phyloP scores from a whole-genome alignment of 2,888 invertebrate genomes.

The Encarsia formosa region DNA sequence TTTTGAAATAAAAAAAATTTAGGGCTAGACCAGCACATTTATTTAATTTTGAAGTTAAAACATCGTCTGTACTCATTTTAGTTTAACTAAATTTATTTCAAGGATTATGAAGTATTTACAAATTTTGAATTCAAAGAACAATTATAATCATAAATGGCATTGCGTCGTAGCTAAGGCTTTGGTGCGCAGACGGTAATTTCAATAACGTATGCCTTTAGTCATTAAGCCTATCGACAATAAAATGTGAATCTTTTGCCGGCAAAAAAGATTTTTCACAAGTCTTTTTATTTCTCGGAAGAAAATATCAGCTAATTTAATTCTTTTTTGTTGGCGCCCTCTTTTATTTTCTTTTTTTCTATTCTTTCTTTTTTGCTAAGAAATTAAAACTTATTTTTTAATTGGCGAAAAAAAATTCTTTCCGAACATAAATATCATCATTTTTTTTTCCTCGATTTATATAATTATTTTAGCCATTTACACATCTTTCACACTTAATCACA shows the following conservation, averaged over 20 bases:
- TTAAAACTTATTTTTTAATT: too few relatives aligned
- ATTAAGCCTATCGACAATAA: conserved; percentile 23
- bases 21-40: too few relatives aligned
- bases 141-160: conserved; percentile 26
- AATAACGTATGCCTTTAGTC: conserved; percentile 11
- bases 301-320: conserved; percentile 18
- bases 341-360: conserved; percentile 15
- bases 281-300: conserved; percentile 12
- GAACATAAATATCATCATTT: background rate
- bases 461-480: conserved; percentile 7
- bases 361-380: too few relatives aligned
- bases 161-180: conserved; percentile 27
- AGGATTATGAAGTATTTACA: too few relatives aligned
- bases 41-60: too few relatives aligned
- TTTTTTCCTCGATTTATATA: background rate
- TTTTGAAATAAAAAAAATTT: too few relatives aligned
- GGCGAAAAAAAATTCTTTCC: conserved; percentile 17
- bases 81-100: too few relatives aligned
- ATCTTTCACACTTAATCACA: conserved; percentile 14
- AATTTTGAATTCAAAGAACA: conserved; percentile 22
- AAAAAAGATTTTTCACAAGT: conserved; percentile 14
- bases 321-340: conserved; percentile 5
- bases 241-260: conserved; percentile 13
- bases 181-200: conserved; percentile 19
- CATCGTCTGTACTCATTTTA: too few relatives aligned